Evolutionary conservation across 2,113 vertebrate species (phyloP).

Genomic region (Conger conger): DNA sequence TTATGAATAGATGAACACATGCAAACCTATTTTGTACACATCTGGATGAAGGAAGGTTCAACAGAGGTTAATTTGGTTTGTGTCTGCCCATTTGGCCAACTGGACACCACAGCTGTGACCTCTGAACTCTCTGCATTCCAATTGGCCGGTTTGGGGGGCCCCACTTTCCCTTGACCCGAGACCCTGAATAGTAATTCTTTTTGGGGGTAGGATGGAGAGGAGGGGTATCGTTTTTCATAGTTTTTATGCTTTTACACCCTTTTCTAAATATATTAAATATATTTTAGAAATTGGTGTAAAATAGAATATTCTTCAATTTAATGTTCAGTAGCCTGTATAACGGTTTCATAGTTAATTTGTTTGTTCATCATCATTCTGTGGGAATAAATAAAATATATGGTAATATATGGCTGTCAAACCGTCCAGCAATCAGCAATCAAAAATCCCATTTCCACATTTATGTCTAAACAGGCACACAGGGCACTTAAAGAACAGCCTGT

Average conservation of each 20-base stretch:
- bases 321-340: background rate
- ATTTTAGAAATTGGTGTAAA: too few species aligned
- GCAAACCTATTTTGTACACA: slow-evolving; percentile 30
- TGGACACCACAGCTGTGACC: slow-evolving; percentile 63
- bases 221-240: background rate
- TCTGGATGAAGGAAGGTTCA: slow-evolving; percentile 52
- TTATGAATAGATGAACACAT: background rate
- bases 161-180: slow-evolving; percentile 69
- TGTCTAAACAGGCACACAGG: background rate
- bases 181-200: slow-evolving; percentile 54
- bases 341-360: too few species aligned
- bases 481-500: background rate
- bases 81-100: slow-evolving; percentile 61
- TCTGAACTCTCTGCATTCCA: slow-evolving; percentile 66
- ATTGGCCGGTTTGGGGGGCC: slow-evolving; percentile 59
- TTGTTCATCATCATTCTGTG: background rate
- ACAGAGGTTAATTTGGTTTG: slow-evolving; percentile 63
- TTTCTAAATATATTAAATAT: too few species aligned
- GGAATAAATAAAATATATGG: background rate
- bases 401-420: background rate
- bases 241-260: background rate
- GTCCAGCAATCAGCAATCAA: background rate
- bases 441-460: background rate
- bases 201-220: slow-evolving; percentile 5
- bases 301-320: background rate